Percentiles rank a stretch among this genome's conserved stretches.
Conservation (phyloP, 2,113 vertebrate genomes). For the Balaeniceps rex region DNA sequence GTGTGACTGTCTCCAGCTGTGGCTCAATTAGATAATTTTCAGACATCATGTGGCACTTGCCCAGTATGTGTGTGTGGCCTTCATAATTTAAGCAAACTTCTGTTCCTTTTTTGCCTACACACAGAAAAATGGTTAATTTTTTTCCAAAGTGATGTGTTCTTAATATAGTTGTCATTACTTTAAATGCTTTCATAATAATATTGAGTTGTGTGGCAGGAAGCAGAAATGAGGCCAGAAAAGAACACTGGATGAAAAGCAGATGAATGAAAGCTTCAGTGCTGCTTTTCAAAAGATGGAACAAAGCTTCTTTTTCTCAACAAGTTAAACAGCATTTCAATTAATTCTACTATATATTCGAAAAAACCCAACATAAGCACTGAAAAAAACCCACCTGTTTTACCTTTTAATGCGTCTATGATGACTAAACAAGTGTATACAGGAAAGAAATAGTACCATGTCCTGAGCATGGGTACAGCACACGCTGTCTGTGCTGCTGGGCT, state of each 20-base stretch:
- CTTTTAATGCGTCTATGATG: not conserved
- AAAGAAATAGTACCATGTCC: not conserved
- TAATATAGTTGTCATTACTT: slow-evolving; percentile 35
- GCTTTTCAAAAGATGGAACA: not conserved
- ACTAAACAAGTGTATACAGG: not conserved
- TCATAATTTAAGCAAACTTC: not conserved
- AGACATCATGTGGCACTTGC: not conserved
- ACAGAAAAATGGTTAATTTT: not conserved
- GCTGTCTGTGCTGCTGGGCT: rapidly evolving
- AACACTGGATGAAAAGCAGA: slow-evolving; percentile 52
- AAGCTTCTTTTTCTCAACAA: not conserved
- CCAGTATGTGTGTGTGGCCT: not conserved
- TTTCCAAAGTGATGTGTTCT: not conserved
- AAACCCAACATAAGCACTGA: not conserved
- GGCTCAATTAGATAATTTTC: not conserved
- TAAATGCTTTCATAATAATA: slow-evolving; percentile 29
- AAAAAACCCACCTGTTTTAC: not conserved
- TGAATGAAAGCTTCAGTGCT: slow-evolving; percentile 1
- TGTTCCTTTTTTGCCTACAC: not conserved
- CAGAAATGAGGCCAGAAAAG: not conserved
- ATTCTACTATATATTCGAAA: not conserved
- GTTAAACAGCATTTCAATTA: not conserved
- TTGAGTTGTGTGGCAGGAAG: slow-evolving; percentile 26
- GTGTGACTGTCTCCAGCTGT: not conserved
- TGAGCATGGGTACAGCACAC: not conserved